phyloP scores from a whole-genome alignment of 53 echinoderm and acorn worm genomes.

The Actinopyga echinites region DNA sequence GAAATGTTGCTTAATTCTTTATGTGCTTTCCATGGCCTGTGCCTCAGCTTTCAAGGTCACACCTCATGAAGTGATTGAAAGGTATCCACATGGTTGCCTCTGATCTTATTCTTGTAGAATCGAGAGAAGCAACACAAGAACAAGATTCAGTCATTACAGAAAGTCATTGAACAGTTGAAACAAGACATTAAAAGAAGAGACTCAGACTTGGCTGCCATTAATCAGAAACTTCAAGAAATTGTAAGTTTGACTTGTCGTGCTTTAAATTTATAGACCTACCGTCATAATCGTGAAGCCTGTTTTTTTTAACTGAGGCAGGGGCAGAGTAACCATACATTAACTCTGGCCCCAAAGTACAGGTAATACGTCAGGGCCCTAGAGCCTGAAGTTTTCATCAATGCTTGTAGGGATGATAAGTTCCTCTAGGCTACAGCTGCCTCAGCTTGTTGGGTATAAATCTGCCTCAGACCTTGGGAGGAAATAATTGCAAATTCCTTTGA shows the following conservation, averaged over 20 bases:
- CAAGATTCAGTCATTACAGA: slow-evolving; percentile 88
- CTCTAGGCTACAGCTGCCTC: no score
- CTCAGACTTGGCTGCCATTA: slow-evolving; percentile 52
- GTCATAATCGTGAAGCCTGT: background rate
- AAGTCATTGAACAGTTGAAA: slow-evolving; percentile 79
- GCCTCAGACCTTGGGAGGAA: no score
- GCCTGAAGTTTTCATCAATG: no score
- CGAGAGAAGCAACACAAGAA: slow-evolving; percentile 84
- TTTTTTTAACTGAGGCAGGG: no score
- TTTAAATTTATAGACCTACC: background rate
- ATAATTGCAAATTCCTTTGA: no score
- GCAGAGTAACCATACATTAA: no score
- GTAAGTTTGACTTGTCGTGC: slow-evolving; percentile 53
- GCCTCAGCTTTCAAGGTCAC: no score
- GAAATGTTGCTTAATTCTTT: background rate
- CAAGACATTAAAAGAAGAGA: slow-evolving; percentile 77
- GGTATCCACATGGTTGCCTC: background rate
- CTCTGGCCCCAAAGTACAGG: no score
- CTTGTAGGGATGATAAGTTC: no score
- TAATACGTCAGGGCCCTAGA: no score
- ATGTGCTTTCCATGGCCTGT: background rate
- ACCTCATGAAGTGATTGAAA: no score
- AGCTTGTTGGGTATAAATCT: no score
- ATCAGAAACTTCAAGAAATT: slow-evolving; percentile 69
- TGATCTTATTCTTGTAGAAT: slow-evolving; percentile 47